Conservation (phyloP, 2,113 vertebrate genomes). For the Pseudorasbora parva region DNA sequence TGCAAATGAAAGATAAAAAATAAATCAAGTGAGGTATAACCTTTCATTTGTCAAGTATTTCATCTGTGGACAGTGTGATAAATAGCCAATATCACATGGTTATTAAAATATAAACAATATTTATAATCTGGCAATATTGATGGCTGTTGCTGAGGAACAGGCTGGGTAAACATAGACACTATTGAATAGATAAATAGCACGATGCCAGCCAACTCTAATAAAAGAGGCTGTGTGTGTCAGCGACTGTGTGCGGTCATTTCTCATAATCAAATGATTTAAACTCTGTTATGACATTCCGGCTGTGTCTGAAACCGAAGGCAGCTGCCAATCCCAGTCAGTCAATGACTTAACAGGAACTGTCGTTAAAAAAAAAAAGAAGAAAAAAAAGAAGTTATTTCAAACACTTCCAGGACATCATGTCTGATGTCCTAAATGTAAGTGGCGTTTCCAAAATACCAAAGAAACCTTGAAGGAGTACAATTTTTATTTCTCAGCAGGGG, state of each 20-base stretch:
- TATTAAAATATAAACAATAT: not conserved
- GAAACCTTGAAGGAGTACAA: not conserved
- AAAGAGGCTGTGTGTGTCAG: not conserved
- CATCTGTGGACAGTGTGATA: not conserved
- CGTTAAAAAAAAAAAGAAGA: constrained; percentile 56
- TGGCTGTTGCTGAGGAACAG: no score
- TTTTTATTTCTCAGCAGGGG: not conserved
- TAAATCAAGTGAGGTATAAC: not conserved
- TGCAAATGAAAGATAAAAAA: not conserved
- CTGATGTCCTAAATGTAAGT: not conserved
- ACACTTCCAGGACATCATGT: constrained; percentile 45
- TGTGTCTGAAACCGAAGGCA: not conserved
- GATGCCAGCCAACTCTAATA: constrained; percentile 14
- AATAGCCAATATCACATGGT: not conserved
- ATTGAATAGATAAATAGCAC: not conserved
- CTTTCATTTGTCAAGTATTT: not conserved
- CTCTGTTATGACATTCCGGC: not conserved
- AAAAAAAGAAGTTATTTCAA: constrained; percentile 63
- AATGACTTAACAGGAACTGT: not conserved
- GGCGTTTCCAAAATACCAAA: not conserved
- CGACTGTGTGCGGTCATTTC: not conserved
- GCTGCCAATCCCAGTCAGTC: not conserved
- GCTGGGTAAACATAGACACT: constrained; percentile 3
- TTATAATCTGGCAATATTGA: not conserved
- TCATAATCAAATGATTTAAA: constrained; percentile 17